A percentile compares a stretch with the other conserved stretches of the same genome.
phyloP scores from a whole-genome alignment of 2,113 vertebrate species.

The Microtus montanus region DNA sequence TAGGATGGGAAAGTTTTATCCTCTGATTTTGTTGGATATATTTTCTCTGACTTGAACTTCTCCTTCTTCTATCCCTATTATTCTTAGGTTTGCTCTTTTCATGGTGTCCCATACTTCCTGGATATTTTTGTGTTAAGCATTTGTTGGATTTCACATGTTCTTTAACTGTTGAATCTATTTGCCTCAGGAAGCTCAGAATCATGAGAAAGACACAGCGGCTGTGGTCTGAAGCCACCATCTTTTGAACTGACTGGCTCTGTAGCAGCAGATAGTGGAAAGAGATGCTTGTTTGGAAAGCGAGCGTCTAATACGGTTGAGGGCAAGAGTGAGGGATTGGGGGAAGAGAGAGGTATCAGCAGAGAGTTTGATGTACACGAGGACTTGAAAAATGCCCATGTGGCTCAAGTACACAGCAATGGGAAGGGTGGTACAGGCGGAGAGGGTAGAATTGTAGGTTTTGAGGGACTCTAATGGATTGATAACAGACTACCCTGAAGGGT shows the following conservation, averaged over 20 bases:
- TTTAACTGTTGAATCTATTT: too few relatives aligned
- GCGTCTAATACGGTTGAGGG: background rate
- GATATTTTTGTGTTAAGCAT: too few relatives aligned
- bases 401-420: too few relatives aligned
- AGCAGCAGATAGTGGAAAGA: background rate
- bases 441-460: background rate
- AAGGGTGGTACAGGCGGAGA: background rate
- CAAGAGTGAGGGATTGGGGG: accelerated
- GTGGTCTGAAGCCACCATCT: background rate
- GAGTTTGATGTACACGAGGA: background rate
- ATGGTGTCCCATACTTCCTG: too few relatives aligned
- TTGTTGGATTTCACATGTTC: too few relatives aligned
- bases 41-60: too few relatives aligned
- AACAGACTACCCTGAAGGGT: background rate
- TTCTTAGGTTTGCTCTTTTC: too few relatives aligned
- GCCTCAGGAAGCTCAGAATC: background rate
- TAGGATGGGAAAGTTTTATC: too few relatives aligned
- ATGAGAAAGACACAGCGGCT: background rate
- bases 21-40: too few relatives aligned
- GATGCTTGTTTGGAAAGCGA: background rate
- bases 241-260: background rate
- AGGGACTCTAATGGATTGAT: background rate
- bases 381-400: background rate
- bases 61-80: too few relatives aligned
- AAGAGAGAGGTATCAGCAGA: background rate